Base-by-base conservation (phyloP, 2,113 vertebrate species). In the Turdus rufiventris region DNA sequence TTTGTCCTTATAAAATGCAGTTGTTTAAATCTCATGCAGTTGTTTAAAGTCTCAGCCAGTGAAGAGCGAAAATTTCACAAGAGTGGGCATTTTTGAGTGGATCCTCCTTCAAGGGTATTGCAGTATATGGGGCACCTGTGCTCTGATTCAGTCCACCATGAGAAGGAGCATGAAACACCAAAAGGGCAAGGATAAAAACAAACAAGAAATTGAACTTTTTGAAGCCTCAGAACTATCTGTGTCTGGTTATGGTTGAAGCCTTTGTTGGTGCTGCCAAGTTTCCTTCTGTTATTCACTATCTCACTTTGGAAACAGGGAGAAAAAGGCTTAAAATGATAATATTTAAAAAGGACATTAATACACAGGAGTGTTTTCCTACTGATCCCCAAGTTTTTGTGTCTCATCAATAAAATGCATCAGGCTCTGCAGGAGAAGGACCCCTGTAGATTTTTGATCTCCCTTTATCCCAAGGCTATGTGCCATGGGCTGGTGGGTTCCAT, bases 401-500 rank as follows among this genome's bases (percentile, higher is more conserved):
- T 7, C 2, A 0, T 54, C 15, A 38, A 9, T 42, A 56, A 79
- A 91, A 88, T 2, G 2, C 29, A 15, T 57, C 34, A 77, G 48
- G 29, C 6, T 8, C 18, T 76, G 26, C 60, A 89, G 47, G 26
- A 70, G 31, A 63, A 91, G 53, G 10, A 65, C 12, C 3, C 4
- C 33, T 8, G 14, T 4, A 38, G 53, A 42, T 20, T 86, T 88
- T 31, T 5, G 9, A 5, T 21, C 13, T 73, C 51, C 3, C 12
- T 60, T 84, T 53, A 38, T 12, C 33, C 17, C 54, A 31, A 45
- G 43, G 51, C 16, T 33, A 2, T 23, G 8, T 1, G 1, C 51
- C 0, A 0, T 2, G 4, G 34, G 16, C 61, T 36, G 42, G 14
- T 3, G 7, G 42, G 34, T 40, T 17, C 34, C 1, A 1, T 12